Evolutionary conservation across 2,888 invertebrate genomes (phyloP).

Genomic region (Machimus rusticus): DNA sequence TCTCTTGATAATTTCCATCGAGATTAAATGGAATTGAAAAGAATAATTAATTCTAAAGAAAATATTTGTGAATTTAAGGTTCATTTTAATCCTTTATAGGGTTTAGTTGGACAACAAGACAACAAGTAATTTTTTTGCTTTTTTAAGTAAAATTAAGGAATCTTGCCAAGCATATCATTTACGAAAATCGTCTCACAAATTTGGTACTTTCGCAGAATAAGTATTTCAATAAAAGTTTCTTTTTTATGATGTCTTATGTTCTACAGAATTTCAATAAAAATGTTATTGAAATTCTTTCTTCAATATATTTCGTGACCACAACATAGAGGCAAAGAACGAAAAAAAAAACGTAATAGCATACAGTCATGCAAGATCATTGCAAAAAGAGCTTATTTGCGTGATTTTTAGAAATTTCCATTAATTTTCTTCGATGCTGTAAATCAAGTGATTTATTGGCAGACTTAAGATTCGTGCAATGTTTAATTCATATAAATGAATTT

Average conservation of each 20-base stretch:
- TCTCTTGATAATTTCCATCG: background rate
- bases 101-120: too few relatives aligned
- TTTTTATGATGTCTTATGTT: background rate
- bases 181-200: background rate
- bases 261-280: background rate
- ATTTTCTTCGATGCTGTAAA: background rate
- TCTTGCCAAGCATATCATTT: background rate
- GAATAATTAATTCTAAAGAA: too few relatives aligned
- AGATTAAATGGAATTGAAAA: background rate
- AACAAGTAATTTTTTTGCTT: too few relatives aligned
- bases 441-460: background rate
- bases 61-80: too few relatives aligned
- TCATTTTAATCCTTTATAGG: too few relatives aligned
- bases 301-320: background rate
- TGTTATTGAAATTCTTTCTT: background rate
- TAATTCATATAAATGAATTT: background rate
- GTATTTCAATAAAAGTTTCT: background rate
- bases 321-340: background rate
- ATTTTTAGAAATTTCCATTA: background rate
- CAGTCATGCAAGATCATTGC: background rate
- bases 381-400: background rate
- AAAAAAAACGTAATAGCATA: background rate
- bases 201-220: background rate
- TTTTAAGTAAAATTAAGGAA: too few relatives aligned
- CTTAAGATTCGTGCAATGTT: background rate